These are phyloP conservation scores for Ptilorrhoa leucosticta DNA, from an alignment of 2,113 vertebrate species.

Conservation along the genomic window DNA sequence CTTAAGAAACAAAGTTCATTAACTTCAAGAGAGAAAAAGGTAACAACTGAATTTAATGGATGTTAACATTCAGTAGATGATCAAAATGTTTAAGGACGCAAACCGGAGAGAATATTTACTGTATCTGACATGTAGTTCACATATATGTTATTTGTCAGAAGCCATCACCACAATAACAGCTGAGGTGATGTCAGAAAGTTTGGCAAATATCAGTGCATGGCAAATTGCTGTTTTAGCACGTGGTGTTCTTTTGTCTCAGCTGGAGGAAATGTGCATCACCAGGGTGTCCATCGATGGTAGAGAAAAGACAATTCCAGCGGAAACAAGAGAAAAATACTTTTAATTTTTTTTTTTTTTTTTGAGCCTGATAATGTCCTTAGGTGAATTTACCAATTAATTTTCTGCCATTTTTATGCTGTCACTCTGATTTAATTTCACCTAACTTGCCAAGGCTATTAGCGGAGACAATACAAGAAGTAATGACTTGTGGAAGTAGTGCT, in stretches of 20 bases:
- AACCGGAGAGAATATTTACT: not conserved
- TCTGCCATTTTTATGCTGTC: not conserved
- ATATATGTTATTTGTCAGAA: not conserved
- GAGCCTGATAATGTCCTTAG: not conserved
- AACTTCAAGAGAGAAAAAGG: not conserved
- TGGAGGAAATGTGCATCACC: not conserved
- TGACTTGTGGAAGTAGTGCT: not conserved
- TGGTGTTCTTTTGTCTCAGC: not conserved
- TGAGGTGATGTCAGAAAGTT: not conserved
- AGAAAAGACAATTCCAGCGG: not conserved
- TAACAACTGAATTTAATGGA: not conserved
- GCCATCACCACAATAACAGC: not conserved
- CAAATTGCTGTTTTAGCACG: not conserved
- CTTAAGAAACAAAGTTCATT: not conserved
- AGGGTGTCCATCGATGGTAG: not conserved
- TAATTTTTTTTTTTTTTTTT: not conserved
- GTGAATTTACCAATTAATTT: not conserved
- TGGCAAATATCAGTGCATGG: not conserved
- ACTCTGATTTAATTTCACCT: constrained; percentile 29
- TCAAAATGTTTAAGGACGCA: not conserved
- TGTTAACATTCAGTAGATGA: not conserved
- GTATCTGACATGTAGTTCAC: not conserved
- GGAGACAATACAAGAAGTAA: not conserved
- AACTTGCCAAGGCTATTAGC: not conserved
- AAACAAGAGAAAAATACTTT: not conserved